Evolutionary conservation across 2,888 invertebrate genomes (phyloP), one percentile per base, ranked within the genome.

Genomic region (Bimastos eiseni): DNA sequence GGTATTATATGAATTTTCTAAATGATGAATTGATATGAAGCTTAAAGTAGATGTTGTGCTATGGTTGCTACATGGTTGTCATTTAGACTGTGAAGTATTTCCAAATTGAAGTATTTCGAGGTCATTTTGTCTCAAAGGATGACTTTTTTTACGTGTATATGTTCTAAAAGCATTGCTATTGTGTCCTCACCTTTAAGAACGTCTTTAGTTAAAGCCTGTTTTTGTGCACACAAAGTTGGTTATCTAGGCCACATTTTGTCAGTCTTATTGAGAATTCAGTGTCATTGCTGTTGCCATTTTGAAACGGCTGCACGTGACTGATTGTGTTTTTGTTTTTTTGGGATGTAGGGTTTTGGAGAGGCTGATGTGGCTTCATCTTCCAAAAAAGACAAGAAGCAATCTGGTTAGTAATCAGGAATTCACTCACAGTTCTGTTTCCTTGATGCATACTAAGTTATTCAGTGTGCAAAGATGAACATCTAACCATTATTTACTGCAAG

Each of bases 301-400:
- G 30, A n/a, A n/a, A 8, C 30, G 30, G 70, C 11, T 70, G 70
- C 30, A 11, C n/a, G 70, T n/a, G 70, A 30, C n/a, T 70, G 70
- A 30, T 70, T n/a, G n/a, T 70, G 70, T 86, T 37, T n/a, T 86
- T 86, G 34, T 34, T 34, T 86, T 13, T 17, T 86, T 90, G 89
- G n/a, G 24, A 91, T 92, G 34, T 90, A 94, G 94, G 95, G 95
- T 91, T 95, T 95, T 92, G 94, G 94, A 91, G 94, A 93, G 83
- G 94, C 93, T 90, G 94, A 94, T 91, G 93, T 94, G 8, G 93
- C 94, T 90, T 93, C 93, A 88, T 93, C 93, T 83, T 92, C 94
- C 34, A 93, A 93, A 92, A 94, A 94, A 91, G 91, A 91, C 83
- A 90, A 92, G 89, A 91, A 91, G 55, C 91, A 90, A 49, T 88